A percentile compares a stretch with the other conserved stretches of the same genome.
Evolutionary conservation across 1,140 invertebrate species (phyloP).

Genomic region (Zaprionus taronus): DNA sequence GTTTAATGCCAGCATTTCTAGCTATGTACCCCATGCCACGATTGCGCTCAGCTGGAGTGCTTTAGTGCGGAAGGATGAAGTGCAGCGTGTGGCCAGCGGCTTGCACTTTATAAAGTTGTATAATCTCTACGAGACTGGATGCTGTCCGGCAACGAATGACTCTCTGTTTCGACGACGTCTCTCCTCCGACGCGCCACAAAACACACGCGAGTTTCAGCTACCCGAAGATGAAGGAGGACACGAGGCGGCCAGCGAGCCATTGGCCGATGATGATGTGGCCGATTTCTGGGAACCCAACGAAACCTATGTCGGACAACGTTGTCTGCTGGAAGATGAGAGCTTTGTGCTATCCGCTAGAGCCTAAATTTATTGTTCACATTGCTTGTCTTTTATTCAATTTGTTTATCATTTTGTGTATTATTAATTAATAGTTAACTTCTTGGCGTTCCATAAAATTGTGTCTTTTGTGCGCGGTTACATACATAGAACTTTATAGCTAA

Average conservation of each 20-base stretch:
- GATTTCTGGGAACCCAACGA: slow-evolving; percentile 81
- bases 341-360: slow-evolving; percentile 71
- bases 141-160: slow-evolving; percentile 56
- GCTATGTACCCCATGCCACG: slow-evolving; percentile 72
- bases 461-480: slow-evolving; percentile 54
- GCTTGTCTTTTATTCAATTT: slow-evolving; percentile 26
- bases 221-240: slow-evolving; percentile 42
- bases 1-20: slow-evolving; percentile 72
- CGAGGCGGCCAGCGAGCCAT: slow-evolving; percentile 45
- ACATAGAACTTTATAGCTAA: slow-evolving; percentile 43
- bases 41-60: slow-evolving; percentile 74
- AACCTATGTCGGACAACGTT: slow-evolving; percentile 73
- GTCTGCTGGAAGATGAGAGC: slow-evolving; percentile 75
- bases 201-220: slow-evolving; percentile 59
- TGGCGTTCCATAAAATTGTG: slow-evolving; percentile 39
- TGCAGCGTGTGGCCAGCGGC: slow-evolving; percentile 63
- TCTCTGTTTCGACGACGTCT: slow-evolving; percentile 35
- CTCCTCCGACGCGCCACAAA: slow-evolving; percentile 25
- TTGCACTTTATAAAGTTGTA: slow-evolving; percentile 79
- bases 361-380: slow-evolving; percentile 30
- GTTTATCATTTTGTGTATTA: slow-evolving; percentile 34
- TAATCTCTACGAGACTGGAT: slow-evolving; percentile 67
- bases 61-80: slow-evolving; percentile 49
- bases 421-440: slow-evolving; percentile 28
- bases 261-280: slow-evolving; percentile 67